Evolutionary conservation across 2,113 vertebrate species (phyloP), one percentile per base, ranked within the genome.

Genomic region (Carollia perspicillata): DNA sequence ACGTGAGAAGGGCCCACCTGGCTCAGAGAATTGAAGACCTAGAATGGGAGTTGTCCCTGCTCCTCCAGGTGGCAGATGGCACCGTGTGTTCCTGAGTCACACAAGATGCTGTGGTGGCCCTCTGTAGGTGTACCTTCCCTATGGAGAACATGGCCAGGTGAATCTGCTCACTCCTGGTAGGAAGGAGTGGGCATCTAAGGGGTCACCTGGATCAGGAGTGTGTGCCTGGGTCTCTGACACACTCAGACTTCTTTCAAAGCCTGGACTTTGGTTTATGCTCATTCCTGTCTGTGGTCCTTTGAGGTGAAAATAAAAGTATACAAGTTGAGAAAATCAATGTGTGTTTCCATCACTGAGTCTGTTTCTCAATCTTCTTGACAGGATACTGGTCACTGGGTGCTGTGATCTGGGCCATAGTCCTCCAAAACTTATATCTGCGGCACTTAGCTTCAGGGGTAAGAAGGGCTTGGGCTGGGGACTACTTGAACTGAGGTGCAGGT

Each of bases 11-110:
- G 84, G 93, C 84, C 85, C 96, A 97, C 66, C 1, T 96, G 58
- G 97, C 93, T 35, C 93, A 97, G 95, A 95, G 81, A 81, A 97
- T 83, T 53, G 96, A 89, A 83, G 97, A 98, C 23, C 65, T 97
- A 68, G 97, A 97, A 89, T 96, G 93, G 84, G 96, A 97, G 79
- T 35, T 94, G 6, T 60, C 88, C 80, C 63, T 51, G 84, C 93
- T 96, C 88, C 84, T 97, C 87, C 86, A 90, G 63, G 66, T 53
- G 51, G 1, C 13, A 94, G 68, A 5, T 12, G 35, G 65, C 58
- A 60, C 12, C 14, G n/a, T 30, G 0, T 8, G 53, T 83, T 49
- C n/a, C 87, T 53, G 30, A 89, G 10, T 74, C 69, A 60, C n/a
- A 33, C 8, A 3, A 13, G 68, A 74, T 58, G 44, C 18, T 69